These are phyloP conservation scores for Sitta europaea DNA, from an alignment of 2,113 vertebrate genomes.

Conservation along the genomic window DNA sequence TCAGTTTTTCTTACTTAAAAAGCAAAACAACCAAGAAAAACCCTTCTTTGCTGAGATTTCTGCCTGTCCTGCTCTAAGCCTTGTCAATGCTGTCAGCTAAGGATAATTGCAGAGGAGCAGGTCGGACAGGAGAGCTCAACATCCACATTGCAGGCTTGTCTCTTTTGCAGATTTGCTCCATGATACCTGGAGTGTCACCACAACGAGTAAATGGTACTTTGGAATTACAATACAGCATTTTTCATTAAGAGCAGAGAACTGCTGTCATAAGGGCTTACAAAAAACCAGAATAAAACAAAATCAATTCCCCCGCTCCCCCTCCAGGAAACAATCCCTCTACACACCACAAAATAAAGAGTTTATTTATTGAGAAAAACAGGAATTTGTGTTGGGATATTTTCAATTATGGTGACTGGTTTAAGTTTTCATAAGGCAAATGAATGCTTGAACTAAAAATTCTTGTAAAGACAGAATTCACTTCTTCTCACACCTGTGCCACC, in stretches of 20 bases:
- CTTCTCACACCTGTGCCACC: not conserved
- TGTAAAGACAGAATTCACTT: not conserved
- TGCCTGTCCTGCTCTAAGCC: not conserved
- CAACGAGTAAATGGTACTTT: not conserved
- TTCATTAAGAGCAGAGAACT: not conserved
- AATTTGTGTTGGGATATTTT: not conserved
- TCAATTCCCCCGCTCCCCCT: accelerated
- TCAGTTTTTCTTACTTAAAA: not conserved
- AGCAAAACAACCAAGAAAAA: not conserved
- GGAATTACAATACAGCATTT: not conserved
- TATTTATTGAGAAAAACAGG: not conserved
- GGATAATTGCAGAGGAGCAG: not conserved
- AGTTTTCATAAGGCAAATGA: not conserved
- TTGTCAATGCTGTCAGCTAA: not conserved
- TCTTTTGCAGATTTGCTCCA: not conserved
- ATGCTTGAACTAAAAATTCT: not conserved
- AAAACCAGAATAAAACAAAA: not conserved
- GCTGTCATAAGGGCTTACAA: not conserved
- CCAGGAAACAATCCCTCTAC: not conserved
- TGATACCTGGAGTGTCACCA: not conserved
- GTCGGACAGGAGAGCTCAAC: not conserved
- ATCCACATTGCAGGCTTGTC: not conserved
- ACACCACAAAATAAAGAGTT: not conserved
- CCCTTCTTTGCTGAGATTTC: not conserved
- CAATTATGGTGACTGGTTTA: not conserved